These are phyloP conservation scores for Malurus leucopterus DNA, from an alignment of 2,797 vertebrate species.

Conservation along the genomic window DNA sequence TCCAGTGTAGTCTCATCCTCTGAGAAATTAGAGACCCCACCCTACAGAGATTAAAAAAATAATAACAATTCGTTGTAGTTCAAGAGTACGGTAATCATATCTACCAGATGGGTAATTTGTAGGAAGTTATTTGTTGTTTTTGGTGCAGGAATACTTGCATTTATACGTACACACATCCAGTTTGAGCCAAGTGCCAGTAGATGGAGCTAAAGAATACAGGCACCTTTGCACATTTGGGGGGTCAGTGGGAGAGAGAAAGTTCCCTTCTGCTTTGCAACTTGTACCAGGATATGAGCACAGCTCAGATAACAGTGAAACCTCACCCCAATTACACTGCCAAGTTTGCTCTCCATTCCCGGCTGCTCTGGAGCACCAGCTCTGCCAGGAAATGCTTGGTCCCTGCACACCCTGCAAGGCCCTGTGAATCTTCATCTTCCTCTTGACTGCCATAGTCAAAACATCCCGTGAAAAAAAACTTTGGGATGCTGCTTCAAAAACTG, in stretches of 20 bases:
- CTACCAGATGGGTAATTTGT: slow-evolving; percentile 30
- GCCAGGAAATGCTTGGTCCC: background rate
- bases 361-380: background rate
- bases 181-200: slow-evolving; percentile 32
- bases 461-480: background rate
- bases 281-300: accelerated
- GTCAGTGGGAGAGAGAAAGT: background rate
- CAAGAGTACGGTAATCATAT: slow-evolving; percentile 25
- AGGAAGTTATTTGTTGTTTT: slow-evolving; percentile 17
- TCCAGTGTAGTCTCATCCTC: slow-evolving; percentile 2
- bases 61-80: slow-evolving; percentile 16
- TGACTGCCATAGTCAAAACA: background rate
- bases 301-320: background rate
- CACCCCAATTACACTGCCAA: background rate
- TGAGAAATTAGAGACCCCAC: slow-evolving; percentile 37
- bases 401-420: background rate
- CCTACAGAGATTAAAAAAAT: slow-evolving; percentile 30
- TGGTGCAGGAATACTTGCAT: background rate
- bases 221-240: background rate
- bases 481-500: background rate
- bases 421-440: background rate
- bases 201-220: slow-evolving; percentile 53
- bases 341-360: background rate
- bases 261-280: background rate
- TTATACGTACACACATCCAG: background rate